Conservation (phyloP, 2,888 invertebrate species). For the Neuroscelio doddi region DNA sequence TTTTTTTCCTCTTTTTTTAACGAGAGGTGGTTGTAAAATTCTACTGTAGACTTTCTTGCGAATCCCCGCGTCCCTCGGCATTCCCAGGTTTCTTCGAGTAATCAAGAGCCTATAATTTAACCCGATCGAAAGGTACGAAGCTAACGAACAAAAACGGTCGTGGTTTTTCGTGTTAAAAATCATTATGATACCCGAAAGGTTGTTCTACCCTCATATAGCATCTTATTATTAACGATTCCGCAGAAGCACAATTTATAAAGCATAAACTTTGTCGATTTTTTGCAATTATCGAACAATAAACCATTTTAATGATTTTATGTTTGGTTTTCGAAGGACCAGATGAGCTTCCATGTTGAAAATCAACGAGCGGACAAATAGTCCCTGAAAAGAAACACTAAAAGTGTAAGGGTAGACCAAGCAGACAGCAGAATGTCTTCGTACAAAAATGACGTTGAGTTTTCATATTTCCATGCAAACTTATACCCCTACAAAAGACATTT, state of each 20-base stretch:
- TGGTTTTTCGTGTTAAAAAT: conserved; percentile 71
- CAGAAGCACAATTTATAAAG: conserved; percentile 68
- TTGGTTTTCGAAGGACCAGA: conserved; percentile 38
- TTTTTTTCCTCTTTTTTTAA: no score
- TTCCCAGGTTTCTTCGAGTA: conserved; percentile 58
- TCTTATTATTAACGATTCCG: conserved; percentile 65
- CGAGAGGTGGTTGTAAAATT: conserved; percentile 35
- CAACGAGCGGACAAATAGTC: no score
- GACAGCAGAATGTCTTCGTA: no score
- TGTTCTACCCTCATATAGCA: conserved; percentile 28
- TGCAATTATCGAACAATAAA: conserved; percentile 65
- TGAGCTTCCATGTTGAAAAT: background rate
- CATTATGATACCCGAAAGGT: conserved; percentile 55
- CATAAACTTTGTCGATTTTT: conserved; percentile 66
- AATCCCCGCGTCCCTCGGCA: conserved; percentile 26
- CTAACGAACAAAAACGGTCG: conserved; percentile 71
- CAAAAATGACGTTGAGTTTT: no score
- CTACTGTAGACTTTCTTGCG: conserved; percentile 32
- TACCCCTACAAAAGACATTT: no score
- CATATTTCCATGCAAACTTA: no score
- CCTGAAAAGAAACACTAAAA: no score
- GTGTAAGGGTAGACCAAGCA: no score
- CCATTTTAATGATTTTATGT: conserved; percentile 61
- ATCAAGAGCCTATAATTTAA: conserved; percentile 72
- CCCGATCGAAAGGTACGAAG: conserved; percentile 68